Base-by-base conservation (phyloP, 2,113 vertebrate genomes). In the Anarrhichthys ocellatus region DNA sequence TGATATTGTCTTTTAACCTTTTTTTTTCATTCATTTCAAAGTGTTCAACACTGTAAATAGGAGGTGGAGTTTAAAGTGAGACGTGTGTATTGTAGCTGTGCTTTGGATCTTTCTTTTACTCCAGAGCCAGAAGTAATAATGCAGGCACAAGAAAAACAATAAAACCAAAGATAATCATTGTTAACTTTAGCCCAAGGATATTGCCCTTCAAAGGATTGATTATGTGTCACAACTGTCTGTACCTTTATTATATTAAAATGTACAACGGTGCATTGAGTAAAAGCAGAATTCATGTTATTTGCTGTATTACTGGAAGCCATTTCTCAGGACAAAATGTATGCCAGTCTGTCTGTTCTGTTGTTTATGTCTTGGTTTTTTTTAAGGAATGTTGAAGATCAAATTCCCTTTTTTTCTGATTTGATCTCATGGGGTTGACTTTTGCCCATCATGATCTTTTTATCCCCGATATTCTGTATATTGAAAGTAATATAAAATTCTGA, bases 101-200 rank as follows among this genome's bases (percentile, higher is more conserved):
- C 48, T 77, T 71, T 72, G 10, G 24, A 67, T 48, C 40, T 74
- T 83, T 42, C 13, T 73, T 62, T 73, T 85, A 4, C 56, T 67
- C 10, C 18, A 17, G 11, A 78, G 48, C 59, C 64, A n/a, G 82
- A n/a, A 3, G 29, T 78, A 38, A 40, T 83, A 63, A 81, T 64
- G 67, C 64, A 44, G 73, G 58, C 72, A 1, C 32, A 40, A 62
- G 52, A 74, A 66, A 67, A 83, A 7, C 67, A 89, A 83, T 85
- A 70, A 87, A 83, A 87, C 89, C 91, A 93, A 93, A 94, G 87
- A 87, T 54, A 50, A 81, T 84, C 59, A 79, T 81, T 46, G 48
- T 61, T 56, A 64, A 65, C 40, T 54, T 20, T 58, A 52, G 54
- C 52, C 6, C 36, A 63, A 78, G 44, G 15, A 64, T 38, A 9